Evolutionary conservation across 2,888 invertebrate genomes (phyloP), one percentile per base, ranked within the genome.

Genomic region (Strigamia transsilvanica): DNA sequence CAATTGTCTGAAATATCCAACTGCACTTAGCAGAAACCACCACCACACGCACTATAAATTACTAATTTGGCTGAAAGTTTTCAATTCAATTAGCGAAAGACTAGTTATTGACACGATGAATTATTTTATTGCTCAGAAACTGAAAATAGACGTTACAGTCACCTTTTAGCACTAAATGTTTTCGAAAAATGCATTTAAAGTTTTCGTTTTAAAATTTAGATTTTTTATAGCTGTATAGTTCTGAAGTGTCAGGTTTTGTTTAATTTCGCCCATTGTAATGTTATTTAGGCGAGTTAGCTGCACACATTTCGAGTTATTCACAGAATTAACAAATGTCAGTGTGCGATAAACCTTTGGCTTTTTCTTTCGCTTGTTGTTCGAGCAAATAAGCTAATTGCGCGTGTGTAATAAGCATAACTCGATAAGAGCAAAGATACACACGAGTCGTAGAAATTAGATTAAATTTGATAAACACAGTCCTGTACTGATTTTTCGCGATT

Each of bases 341-440:
- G 61, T 73, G 73, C 32, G 23, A 73, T 73, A 27, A 73, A 73
- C 73, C 73, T 73, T 73, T 27, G 73, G 10, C 73, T 73, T 73
- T 73, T 73, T 27, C 27, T 73, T 73, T 51, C 18, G n/a, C 7
- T 12, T 73, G 12, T 73, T 73, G 15, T 23, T 23, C 18, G 61
- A 23, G 61, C 27, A 73, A 73, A 73, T 73, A 73, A 73, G 73
- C 32, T 73, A 73, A 73, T 73, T 73, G 23, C 27, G 73, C 73
- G 7, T 73, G 73, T 56, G 32, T 13, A 38, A 73, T 73, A 27
- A 73, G 73, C 73, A 73, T 32, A 73, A 73, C 15, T 73, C 15
- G 32, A 73, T 73, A 32, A 32, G 73, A 56, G 18, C 56, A 56
- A 56, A 56, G 56, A 56, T 56, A n/a, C 18, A 56, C 21, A 56